A percentile compares a stretch with the other conserved stretches of the same genome.
Evolutionary conservation across 2,797 vertebrate species (phyloP).

Genomic region (Graptemys geographica): DNA sequence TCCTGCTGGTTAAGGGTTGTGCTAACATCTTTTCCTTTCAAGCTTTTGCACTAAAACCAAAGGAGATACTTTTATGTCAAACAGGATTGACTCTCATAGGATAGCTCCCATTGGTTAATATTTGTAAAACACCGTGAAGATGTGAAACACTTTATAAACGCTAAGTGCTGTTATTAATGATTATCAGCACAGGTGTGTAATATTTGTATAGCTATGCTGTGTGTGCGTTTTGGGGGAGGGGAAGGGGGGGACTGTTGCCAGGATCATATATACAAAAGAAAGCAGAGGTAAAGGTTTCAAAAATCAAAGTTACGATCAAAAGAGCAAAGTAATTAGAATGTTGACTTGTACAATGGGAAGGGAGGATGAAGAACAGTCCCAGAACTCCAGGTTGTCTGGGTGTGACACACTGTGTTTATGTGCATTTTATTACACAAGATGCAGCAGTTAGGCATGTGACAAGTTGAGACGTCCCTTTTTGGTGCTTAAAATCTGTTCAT

Average conservation of each 20-base stretch:
- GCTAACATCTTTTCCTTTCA: constrained; percentile 52
- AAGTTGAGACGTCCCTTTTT: neutral
- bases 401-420: neutral
- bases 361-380: neutral
- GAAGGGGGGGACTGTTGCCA: neutral
- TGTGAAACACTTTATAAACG: neutral
- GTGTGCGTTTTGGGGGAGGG: neutral
- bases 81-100: neutral
- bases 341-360: neutral
- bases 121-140: neutral
- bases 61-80: constrained; percentile 39
- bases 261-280: neutral
- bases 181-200: neutral
- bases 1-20: constrained; percentile 10
- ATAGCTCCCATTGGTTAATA: neutral
- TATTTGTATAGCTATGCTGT: accelerated
- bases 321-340: neutral
- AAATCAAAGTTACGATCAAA: neutral
- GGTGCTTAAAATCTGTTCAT: neutral
- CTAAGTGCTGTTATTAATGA: neutral
- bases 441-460: neutral
- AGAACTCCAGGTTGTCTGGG: neutral
- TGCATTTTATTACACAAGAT: neutral
- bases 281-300: accelerated
- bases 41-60: constrained; percentile 23